phyloP scores from a whole-genome alignment of 1,140 invertebrate genomes.

The Neoseiulus cucumeris region DNA sequence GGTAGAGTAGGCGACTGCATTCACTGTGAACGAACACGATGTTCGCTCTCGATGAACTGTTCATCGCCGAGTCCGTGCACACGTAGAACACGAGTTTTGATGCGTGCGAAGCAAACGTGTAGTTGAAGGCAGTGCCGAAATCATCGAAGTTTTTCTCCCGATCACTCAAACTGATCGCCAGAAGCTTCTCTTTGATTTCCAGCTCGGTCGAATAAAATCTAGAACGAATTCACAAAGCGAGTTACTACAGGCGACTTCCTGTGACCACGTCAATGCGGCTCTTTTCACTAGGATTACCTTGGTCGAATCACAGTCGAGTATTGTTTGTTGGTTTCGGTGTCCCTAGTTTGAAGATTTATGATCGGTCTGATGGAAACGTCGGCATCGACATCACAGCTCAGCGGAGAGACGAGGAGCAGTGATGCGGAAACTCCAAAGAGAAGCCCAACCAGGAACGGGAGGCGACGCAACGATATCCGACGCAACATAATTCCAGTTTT shows the following conservation, averaged over 20 bases:
- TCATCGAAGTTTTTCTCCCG: constrained; percentile 44
- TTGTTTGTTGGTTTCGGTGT: neutral
- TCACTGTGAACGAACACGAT: constrained; percentile 27
- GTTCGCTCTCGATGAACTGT: constrained; percentile 25
- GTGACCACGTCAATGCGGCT: too few relatives aligned
- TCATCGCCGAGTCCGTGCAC: constrained; percentile 36
- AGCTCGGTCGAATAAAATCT: constrained; percentile 80
- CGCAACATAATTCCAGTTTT: too few relatives aligned
- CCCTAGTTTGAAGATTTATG: neutral
- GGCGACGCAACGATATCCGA: neutral
- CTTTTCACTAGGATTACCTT: neutral
- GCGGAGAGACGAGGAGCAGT: neutral
- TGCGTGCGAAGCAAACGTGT: constrained; percentile 51
- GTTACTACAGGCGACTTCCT: too few relatives aligned
- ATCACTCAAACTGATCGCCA: constrained; percentile 57
- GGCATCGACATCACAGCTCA: neutral
- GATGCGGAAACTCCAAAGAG: neutral
- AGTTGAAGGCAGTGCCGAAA: constrained; percentile 50
- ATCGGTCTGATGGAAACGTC: neutral
- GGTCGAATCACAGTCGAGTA: neutral
- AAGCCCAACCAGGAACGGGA: neutral
- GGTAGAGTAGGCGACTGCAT: constrained; percentile 25
- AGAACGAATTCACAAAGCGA: neutral
- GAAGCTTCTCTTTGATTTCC: constrained; percentile 67
- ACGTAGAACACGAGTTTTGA: constrained; percentile 55